phyloP scores from a whole-genome alignment of 2,888 invertebrate species.

The Chydorus sphaericus region DNA sequence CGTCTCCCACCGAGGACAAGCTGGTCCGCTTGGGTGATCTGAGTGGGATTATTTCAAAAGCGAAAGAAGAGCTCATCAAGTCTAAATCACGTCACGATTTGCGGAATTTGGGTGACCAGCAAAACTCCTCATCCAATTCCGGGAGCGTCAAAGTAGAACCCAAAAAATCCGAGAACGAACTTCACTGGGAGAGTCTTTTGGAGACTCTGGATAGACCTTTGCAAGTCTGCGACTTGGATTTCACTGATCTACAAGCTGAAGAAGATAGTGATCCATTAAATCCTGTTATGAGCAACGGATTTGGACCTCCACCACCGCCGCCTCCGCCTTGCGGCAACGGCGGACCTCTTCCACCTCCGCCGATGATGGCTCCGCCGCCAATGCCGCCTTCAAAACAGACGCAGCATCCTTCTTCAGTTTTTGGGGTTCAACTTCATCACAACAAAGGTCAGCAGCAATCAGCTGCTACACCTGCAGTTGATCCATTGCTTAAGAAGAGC shows the following conservation, averaged over 20 bases:
- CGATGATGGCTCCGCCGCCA: slow-evolving; percentile 22
- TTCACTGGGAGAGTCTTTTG: slow-evolving; percentile 88
- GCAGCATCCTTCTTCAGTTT: slow-evolving; percentile 26
- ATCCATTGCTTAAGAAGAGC: slow-evolving; percentile 46
- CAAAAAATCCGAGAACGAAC: slow-evolving; percentile 81
- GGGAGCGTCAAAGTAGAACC: slow-evolving; percentile 35
- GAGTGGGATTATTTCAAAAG: slow-evolving; percentile 80
- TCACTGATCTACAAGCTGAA: slow-evolving; percentile 76
- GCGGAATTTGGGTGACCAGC: slow-evolving; percentile 12
- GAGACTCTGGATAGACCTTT: slow-evolving; percentile 57
- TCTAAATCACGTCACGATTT: slow-evolving; percentile 38
- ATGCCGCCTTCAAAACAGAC: slow-evolving; percentile 20
- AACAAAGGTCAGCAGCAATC: slow-evolving; percentile 25
- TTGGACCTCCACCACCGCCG: slow-evolving; percentile 28
- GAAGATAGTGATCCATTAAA: slow-evolving; percentile 70
- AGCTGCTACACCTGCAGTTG: slow-evolving; percentile 23
- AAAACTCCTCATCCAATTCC: background rate
- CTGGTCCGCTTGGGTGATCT: slow-evolving; percentile 51
- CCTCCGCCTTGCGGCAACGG: slow-evolving; percentile 28
- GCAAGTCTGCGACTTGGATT: slow-evolving; percentile 86
- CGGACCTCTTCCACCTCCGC: slow-evolving; percentile 24
- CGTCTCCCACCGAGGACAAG: slow-evolving; percentile 32
- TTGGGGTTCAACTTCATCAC: slow-evolving; percentile 27
- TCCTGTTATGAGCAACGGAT: slow-evolving; percentile 38
- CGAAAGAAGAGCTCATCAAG: slow-evolving; percentile 79